Evolutionary conservation across 2,797 vertebrate genomes (phyloP).

Genomic region (Ceyx erithaca): DNA sequence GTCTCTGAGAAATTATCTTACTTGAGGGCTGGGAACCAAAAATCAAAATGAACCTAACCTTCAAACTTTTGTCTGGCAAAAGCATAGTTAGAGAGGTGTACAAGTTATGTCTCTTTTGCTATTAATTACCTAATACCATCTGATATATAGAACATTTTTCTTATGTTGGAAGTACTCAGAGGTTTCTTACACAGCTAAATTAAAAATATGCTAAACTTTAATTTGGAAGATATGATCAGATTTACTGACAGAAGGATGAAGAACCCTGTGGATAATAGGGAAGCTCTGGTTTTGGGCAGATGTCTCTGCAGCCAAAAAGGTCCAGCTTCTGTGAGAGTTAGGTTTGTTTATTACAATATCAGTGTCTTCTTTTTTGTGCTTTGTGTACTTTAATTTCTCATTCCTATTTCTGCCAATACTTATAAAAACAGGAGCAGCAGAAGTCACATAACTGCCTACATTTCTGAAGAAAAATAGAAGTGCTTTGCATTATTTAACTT

Average conservation of each 20-base stretch:
- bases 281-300: neutral
- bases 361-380: neutral
- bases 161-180: neutral
- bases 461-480: neutral
- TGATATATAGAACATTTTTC: neutral
- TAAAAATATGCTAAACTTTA: neutral
- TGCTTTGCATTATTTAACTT: neutral
- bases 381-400: neutral
- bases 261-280: neutral
- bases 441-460: neutral
- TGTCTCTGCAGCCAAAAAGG: neutral
- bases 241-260: neutral
- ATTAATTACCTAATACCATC: neutral
- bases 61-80: neutral
- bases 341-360: neutral
- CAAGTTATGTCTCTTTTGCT: neutral
- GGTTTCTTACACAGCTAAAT: neutral
- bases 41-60: neutral
- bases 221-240: neutral
- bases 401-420: neutral
- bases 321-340: neutral
- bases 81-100: neutral
- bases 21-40: neutral
- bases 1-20: neutral
- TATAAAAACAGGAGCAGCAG: neutral